A percentile compares a stretch with the other conserved stretches of the same genome.
These are phyloP conservation scores for Sinocyclocheilus anophthalmus DNA, from an alignment of 2,113 vertebrate species.

Conservation along the genomic window DNA sequence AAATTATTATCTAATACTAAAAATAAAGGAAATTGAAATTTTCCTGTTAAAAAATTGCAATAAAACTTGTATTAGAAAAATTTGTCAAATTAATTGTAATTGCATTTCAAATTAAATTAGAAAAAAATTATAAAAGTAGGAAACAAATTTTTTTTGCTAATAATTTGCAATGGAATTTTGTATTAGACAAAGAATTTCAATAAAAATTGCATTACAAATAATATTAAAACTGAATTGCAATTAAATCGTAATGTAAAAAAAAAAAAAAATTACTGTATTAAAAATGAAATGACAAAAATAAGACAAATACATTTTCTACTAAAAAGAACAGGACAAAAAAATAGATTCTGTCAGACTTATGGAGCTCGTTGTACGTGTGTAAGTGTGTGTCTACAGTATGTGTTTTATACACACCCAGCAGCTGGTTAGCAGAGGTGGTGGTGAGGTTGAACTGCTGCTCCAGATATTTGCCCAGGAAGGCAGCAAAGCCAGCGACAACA, in stretches of 20 bases:
- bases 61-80: background rate
- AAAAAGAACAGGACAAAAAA: background rate
- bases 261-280: background rate
- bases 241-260: too few species aligned
- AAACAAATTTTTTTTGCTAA: background rate
- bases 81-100: background rate
- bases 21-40: too few species aligned
- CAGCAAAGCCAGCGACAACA: constrained; percentile 93
- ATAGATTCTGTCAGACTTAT: background rate
- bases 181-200: background rate
- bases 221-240: too few species aligned
- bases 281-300: background rate
- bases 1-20: too few species aligned
- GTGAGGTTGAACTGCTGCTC: constrained; percentile 99
- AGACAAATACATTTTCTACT: background rate
- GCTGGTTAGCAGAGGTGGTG: constrained; percentile 95
- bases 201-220: background rate
- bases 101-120: background rate
- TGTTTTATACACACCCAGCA: constrained; percentile 82
- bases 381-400: background rate
- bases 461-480: constrained; percentile 95
- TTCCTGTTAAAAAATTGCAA: background rate
- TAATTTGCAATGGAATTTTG: background rate
- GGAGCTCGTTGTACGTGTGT: background rate
- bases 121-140: background rate